phyloP scores from a whole-genome alignment of 2,888 invertebrate genomes.

The Tromatobia lineatoria region DNA sequence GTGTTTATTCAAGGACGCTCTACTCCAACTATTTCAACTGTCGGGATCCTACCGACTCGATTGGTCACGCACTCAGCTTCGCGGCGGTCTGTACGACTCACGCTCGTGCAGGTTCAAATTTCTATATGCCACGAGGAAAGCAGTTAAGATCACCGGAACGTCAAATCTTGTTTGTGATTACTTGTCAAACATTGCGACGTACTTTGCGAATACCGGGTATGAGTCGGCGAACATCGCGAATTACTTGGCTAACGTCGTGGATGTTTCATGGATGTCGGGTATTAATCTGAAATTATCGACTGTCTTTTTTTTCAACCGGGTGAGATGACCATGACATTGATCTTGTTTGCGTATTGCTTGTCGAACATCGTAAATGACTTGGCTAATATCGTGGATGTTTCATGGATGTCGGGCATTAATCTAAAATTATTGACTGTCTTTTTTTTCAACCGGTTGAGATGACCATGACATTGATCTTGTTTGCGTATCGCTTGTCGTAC shows the following conservation, averaged over 20 bases:
- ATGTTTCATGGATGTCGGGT: background rate
- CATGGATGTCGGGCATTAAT: too few species aligned
- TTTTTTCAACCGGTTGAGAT: too few species aligned
- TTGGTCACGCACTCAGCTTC: conserved; percentile 30
- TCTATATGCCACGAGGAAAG: background rate
- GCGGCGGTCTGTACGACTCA: background rate
- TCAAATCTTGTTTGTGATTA: background rate
- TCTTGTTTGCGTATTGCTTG: background rate
- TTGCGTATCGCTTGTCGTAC: background rate
- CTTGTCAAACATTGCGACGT: background rate
- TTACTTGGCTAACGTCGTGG: background rate
- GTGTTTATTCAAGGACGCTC: conserved; percentile 40
- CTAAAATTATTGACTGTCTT: too few species aligned
- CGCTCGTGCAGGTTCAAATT: background rate
- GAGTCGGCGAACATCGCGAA: background rate
- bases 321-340: too few species aligned
- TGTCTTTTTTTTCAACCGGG: too few species aligned
- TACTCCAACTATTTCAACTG: conserved; percentile 2
- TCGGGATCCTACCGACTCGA: conserved; percentile 8
- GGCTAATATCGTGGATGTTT: too few species aligned
- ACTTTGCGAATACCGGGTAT: background rate
- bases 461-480: too few species aligned
- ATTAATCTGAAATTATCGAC: background rate
- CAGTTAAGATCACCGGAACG: background rate
- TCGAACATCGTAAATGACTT: background rate